Conservation (phyloP, 2,797 vertebrate genomes). For the Enteromius mattozi region DNA sequence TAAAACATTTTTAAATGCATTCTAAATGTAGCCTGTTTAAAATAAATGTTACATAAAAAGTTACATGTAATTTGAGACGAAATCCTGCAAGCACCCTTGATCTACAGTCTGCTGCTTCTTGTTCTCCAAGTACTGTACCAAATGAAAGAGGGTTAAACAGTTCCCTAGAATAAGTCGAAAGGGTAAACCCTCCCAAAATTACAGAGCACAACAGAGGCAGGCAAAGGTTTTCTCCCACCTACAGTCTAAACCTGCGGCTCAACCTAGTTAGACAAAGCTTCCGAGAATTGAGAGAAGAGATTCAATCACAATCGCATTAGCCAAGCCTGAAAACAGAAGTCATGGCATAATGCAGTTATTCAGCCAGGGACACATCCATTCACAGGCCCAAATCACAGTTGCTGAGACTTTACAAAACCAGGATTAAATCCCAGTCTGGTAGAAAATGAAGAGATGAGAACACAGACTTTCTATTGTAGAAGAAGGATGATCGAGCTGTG, state of each 20-base stretch:
- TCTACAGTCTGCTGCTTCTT: constrained; percentile 4
- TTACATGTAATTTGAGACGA: background rate
- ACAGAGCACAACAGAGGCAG: constrained; percentile 4
- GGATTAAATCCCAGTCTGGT: constrained; percentile 51
- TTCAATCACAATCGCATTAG: constrained; percentile 64
- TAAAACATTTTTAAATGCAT: background rate
- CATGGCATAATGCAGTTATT: constrained; percentile 59
- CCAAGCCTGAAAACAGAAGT: constrained; percentile 57
- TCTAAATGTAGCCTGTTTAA: background rate
- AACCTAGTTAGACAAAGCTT: constrained; percentile 55
- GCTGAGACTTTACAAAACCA: constrained; percentile 53
- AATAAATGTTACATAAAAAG: background rate
- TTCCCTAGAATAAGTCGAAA: constrained; percentile 16
- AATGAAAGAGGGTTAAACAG: constrained; percentile 36
- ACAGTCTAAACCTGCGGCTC: constrained; percentile 22
- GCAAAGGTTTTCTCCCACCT: constrained; percentile 28
- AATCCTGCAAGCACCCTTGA: background rate
- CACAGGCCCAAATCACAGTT: constrained; percentile 38
- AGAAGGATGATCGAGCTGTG: constrained; percentile 41
- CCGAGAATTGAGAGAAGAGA: constrained; percentile 50
- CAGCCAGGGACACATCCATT: constrained; percentile 55
- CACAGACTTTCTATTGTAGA: constrained; percentile 43
- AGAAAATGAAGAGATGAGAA: constrained; percentile 56
- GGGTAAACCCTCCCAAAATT: constrained; percentile 35
- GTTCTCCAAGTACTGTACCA: background rate